A percentile compares a stretch with the other conserved stretches of the same genome.
These are phyloP conservation scores for Pissodes strobi DNA, from an alignment of 1,140 invertebrate species.

Conservation along the genomic window DNA sequence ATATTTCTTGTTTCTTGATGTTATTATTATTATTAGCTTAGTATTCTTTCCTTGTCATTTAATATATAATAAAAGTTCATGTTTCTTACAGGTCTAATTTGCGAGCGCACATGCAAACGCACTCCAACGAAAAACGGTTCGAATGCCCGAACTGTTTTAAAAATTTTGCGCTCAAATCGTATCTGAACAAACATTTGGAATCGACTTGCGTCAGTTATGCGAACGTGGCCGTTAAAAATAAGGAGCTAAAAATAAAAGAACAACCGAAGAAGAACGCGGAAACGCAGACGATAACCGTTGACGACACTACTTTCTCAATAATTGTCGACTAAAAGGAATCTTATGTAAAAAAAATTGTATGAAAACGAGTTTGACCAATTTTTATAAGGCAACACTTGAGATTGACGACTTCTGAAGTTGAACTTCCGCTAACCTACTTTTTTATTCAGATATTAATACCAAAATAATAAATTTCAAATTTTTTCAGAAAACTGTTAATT, in stretches of 20 bases:
- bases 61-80: too few relatives aligned
- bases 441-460: too few relatives aligned
- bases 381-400: too few relatives aligned
- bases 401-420: too few relatives aligned
- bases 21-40: too few relatives aligned
- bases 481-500: too few relatives aligned
- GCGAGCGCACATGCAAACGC: slow-evolving; percentile 99
- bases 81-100: slow-evolving; percentile 75
- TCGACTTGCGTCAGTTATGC: slow-evolving; percentile 79
- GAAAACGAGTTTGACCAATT: too few relatives aligned
- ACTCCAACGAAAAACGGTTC: slow-evolving; percentile 93
- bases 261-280: slow-evolving; percentile 28
- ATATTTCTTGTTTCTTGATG: too few relatives aligned
- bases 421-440: too few relatives aligned
- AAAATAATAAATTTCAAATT: too few relatives aligned
- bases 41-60: too few relatives aligned
- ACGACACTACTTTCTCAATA: slow-evolving; percentile 20
- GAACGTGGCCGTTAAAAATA: slow-evolving; percentile 41
- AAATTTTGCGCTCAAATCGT: slow-evolving; percentile 94
- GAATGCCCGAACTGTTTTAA: slow-evolving; percentile 88
- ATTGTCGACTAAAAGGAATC: slow-evolving; percentile 20
- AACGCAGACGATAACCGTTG: slow-evolving; percentile 37
- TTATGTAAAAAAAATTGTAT: too few relatives aligned
- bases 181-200: slow-evolving; percentile 96
- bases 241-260: slow-evolving; percentile 1